Evolutionary conservation across 2,888 invertebrate species (phyloP).

Genomic region (Acanthopleura granulata): DNA sequence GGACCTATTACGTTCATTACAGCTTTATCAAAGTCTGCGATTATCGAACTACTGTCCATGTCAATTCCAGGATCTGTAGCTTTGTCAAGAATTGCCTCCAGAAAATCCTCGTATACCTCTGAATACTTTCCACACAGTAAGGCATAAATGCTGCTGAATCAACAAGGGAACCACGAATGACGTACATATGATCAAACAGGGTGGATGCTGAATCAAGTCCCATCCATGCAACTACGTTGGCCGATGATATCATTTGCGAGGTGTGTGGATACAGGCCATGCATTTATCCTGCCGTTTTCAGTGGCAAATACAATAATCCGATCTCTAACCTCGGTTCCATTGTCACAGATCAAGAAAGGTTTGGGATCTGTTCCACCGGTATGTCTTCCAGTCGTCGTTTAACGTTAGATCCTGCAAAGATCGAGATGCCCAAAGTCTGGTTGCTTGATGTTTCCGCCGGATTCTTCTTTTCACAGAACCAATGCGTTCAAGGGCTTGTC

Average conservation of each 20-base stretch:
- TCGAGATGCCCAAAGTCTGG: too few relatives aligned
- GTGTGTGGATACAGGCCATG: too few relatives aligned
- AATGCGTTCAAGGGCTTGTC: too few relatives aligned
- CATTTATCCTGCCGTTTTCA: not conserved
- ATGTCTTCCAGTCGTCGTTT: not conserved
- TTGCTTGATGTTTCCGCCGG: too few relatives aligned
- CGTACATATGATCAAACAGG: not conserved
- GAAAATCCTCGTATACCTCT: conserved; percentile 11
- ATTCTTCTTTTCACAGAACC: too few relatives aligned
- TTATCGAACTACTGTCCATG: not conserved
- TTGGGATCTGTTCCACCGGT: not conserved
- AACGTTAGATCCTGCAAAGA: too few relatives aligned
- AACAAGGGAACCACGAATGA: conserved; percentile 4
- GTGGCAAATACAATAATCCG: not conserved
- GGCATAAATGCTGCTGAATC: conserved; percentile 15
- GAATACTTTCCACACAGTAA: conserved; percentile 13
- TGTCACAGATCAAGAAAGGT: conserved; percentile 1
- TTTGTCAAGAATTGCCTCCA: not conserved
- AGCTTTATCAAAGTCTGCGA: conserved; percentile 12
- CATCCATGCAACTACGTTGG: too few relatives aligned
- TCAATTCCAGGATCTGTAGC: not conserved
- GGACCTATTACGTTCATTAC: conserved; percentile 16
- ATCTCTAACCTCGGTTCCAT: conserved; percentile 9
- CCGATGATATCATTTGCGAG: too few relatives aligned
- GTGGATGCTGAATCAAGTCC: too few relatives aligned